Evolutionary conservation across 1,140 invertebrate genomes (phyloP).

Genomic region (Lycorma delicatula): DNA sequence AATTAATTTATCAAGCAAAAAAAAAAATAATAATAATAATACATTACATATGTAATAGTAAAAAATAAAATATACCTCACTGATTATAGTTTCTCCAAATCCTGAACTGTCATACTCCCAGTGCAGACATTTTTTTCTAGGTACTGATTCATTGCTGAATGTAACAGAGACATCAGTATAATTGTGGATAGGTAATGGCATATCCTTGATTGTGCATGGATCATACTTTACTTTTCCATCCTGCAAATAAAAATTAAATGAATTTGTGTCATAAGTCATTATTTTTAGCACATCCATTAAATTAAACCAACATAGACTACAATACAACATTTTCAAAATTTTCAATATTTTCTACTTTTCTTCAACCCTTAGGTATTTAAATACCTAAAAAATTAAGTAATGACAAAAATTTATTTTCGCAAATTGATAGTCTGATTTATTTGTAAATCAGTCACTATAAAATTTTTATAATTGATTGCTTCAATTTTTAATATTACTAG

Average conservation of each 20-base stretch:
- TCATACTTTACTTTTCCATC: conserved; percentile 5
- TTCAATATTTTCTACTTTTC: no score
- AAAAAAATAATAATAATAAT: neutral
- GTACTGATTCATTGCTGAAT: conserved; percentile 9
- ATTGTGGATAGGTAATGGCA: neutral
- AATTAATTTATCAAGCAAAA: neutral
- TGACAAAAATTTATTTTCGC: no score
- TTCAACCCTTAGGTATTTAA: no score
- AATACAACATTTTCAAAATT: no score
- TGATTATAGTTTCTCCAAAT: conserved; percentile 61
- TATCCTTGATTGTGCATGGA: neutral
- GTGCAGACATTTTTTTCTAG: conserved; percentile 37
- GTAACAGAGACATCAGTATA: neutral
- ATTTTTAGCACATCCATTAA: no score
- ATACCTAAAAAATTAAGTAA: no score
- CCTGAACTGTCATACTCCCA: conserved; percentile 52
- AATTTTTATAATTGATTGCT: no score
- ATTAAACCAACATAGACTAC: no score
- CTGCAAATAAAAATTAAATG: conserved; percentile 7
- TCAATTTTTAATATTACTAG: no score
- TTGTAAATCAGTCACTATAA: no score
- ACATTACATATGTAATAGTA: neutral
- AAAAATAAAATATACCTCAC: conserved; percentile 39
- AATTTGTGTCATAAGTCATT: no score
- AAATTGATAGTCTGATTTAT: no score